Conservation (phyloP, 2,797 vertebrate species). For the Pristis pectinata region DNA sequence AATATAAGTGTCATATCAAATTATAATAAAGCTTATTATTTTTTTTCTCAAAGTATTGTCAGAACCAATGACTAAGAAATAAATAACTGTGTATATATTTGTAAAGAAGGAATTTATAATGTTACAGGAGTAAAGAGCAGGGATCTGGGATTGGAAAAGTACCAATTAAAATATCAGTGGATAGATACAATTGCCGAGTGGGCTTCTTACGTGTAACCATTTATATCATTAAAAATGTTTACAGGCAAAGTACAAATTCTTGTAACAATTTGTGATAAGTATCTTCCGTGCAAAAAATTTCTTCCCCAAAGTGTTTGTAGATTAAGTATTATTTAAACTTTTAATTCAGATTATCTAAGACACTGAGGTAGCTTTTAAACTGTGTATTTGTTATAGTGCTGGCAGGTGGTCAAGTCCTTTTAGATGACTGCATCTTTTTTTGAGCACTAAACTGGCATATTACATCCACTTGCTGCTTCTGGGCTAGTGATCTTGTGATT, state of each 20-base stretch:
- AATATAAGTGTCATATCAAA: not conserved
- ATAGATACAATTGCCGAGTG: not conserved
- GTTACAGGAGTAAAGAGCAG: not conserved
- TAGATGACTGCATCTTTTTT: not conserved
- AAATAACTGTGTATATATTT: not conserved
- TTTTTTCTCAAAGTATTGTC: not conserved
- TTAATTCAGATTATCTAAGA: constrained; percentile 8
- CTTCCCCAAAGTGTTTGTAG: constrained; percentile 1
- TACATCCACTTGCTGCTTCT: not conserved
- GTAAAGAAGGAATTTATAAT: not conserved
- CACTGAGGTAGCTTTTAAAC: not conserved
- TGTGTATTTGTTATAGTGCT: not conserved
- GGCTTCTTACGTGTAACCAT: not conserved
- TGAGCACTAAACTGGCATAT: not conserved
- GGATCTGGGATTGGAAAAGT: not conserved
- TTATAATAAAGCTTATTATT: not conserved
- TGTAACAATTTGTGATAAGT: not conserved
- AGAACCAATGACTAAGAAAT: not conserved
- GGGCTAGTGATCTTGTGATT: not conserved
- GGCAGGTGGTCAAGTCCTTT: not conserved
- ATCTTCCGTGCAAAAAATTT: not conserved
- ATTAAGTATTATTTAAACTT: not conserved
- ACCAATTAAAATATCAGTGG: not conserved
- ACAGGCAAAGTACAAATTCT: not conserved
- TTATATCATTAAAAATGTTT: not conserved